Conservation (phyloP, 2,797 vertebrate genomes). For the Artibeus lituratus region DNA sequence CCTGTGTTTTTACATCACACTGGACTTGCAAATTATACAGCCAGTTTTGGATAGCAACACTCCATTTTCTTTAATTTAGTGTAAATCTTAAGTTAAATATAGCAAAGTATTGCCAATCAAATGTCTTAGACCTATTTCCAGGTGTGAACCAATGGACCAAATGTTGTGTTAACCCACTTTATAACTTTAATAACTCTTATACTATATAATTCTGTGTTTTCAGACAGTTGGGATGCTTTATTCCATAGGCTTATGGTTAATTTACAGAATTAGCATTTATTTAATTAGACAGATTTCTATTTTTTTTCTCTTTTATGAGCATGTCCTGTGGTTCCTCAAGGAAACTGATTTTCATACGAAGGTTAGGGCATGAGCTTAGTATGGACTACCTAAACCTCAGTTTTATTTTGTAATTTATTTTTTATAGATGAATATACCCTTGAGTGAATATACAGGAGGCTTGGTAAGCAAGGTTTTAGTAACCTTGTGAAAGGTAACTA, state of each 20-base stretch:
- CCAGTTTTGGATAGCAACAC: not conserved
- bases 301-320: not conserved
- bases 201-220: not conserved
- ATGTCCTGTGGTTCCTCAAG: not conserved
- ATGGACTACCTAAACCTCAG: not conserved
- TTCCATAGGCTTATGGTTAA: not conserved
- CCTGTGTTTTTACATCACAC: not conserved
- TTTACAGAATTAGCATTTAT: not conserved
- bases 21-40: not conserved
- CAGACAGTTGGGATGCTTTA: not conserved
- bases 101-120: not conserved
- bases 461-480: not conserved
- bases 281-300: not conserved
- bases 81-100: not conserved
- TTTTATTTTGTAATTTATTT: not conserved
- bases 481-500: not conserved
- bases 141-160: not conserved
- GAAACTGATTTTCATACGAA: slow-evolving; percentile 25
- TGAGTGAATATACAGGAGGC: not conserved
- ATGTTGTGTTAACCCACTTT: not conserved
- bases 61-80: not conserved
- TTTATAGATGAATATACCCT: not conserved
- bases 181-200: not conserved
- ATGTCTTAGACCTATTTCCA: not conserved
- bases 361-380: not conserved